Evolutionary conservation across 2,113 vertebrate genomes (phyloP).

Genomic region (Bambusicola thoracicus): DNA sequence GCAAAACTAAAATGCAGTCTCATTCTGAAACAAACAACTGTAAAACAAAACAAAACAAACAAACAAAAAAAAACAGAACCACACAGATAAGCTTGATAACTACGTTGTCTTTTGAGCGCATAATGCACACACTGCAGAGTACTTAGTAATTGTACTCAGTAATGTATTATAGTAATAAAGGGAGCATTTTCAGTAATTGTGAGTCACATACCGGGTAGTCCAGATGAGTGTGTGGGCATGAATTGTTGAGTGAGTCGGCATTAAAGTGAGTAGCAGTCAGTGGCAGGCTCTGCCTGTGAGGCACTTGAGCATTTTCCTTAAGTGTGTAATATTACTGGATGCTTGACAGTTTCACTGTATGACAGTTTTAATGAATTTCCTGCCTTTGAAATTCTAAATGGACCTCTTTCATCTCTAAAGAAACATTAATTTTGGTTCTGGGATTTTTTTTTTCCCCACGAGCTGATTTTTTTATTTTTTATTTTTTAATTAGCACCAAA

Average conservation of each 20-base stretch:
- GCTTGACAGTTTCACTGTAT: conserved; percentile 4
- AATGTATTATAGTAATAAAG: neutral
- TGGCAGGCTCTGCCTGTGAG: neutral
- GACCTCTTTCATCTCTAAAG: neutral
- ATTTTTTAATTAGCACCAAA: conserved; percentile 45
- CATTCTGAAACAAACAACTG: neutral
- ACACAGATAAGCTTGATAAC: neutral
- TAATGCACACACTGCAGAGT: neutral
- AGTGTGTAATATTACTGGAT: neutral
- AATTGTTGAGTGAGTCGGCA: neutral
- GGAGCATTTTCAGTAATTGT: neutral
- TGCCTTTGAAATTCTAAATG: conserved; percentile 50
- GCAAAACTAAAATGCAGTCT: neutral
- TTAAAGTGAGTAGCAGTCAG: neutral
- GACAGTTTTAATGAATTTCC: neutral
- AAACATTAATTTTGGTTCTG: conserved; percentile 23
- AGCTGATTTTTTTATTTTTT: too few relatives aligned
- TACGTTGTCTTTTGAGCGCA: neutral
- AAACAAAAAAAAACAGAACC: too few relatives aligned
- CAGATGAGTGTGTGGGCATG: neutral
- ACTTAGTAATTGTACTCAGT: neutral
- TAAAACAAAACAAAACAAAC: neutral
- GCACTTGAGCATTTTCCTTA: neutral
- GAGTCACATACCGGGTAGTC: neutral
- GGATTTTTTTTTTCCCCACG: neutral